phyloP scores from a whole-genome alignment of 2,113 vertebrate genomes.

The Hippocampus barbouri region DNA sequence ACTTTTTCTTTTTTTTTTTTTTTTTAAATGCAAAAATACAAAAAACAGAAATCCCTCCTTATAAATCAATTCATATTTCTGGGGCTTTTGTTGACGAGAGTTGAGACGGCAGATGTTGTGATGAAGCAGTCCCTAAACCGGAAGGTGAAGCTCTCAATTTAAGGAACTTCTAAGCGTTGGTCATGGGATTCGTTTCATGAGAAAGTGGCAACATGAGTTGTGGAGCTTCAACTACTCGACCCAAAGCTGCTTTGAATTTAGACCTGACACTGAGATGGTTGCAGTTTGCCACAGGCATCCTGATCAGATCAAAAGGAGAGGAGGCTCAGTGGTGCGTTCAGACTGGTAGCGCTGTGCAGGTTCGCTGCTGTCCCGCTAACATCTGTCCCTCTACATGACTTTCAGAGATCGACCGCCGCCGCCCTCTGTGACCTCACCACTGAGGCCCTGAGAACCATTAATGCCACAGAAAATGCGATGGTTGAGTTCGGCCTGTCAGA shows the following conservation, averaged over 20 bases:
- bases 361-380: conserved; percentile 54
- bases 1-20: neutral
- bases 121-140: neutral
- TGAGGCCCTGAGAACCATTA: conserved; percentile 81
- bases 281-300: neutral
- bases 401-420: conserved; percentile 78
- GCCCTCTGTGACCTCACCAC: conserved; percentile 84
- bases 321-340: neutral
- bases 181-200: neutral
- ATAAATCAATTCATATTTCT: neutral
- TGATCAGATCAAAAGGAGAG: neutral
- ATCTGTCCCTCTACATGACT: conserved; percentile 63
- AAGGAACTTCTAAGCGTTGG: neutral
- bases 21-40: neutral
- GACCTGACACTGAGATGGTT: neutral
- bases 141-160: neutral
- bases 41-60: neutral
- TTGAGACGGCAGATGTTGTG: neutral
- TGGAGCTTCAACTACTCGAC: neutral
- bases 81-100: neutral
- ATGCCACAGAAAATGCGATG: conserved; percentile 76
- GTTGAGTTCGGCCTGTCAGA: conserved; percentile 68
- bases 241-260: neutral
- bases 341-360: conserved; percentile 37
- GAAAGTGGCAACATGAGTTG: neutral